These are phyloP conservation scores for Halictus ligatus DNA, from an alignment of 2,888 invertebrate genomes.

Conservation along the genomic window DNA sequence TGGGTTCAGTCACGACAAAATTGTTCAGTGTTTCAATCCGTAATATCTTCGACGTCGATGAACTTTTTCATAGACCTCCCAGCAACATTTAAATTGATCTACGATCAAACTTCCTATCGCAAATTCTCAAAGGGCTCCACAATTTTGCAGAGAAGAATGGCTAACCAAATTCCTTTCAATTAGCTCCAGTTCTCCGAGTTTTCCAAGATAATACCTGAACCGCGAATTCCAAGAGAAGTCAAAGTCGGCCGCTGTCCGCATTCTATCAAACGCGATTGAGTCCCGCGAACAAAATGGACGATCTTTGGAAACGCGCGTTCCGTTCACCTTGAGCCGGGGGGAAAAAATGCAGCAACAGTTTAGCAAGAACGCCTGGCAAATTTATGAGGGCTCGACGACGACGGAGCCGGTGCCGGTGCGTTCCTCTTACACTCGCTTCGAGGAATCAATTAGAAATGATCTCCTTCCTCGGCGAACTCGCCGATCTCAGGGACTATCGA, in stretches of 20 bases:
- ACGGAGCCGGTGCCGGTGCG: constrained; percentile 15
- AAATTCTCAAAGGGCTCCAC: no score
- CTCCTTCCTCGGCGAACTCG: constrained; percentile 36
- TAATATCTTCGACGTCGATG: no score
- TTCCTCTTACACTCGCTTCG: constrained; percentile 47
- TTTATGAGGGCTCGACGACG: constrained; percentile 52
- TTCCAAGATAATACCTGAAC: not conserved
- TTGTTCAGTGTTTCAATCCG: no score
- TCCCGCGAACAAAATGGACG: constrained; percentile 5
- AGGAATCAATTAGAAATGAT: constrained; percentile 41
- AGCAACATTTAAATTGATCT: no score
- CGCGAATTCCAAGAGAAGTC: not conserved
- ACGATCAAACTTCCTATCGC: no score
- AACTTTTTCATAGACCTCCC: no score
- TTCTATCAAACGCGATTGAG: not conserved
- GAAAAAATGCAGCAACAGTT: constrained; percentile 35
- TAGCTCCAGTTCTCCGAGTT: not conserved
- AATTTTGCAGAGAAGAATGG: not conserved
- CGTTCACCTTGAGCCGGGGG: constrained; percentile 24
- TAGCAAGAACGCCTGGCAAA: constrained; percentile 53
- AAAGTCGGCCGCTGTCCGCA: constrained; percentile 13
- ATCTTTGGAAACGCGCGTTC: constrained; percentile 26
- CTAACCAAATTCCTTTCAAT: not conserved
- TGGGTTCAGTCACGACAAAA: no score
- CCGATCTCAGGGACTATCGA: constrained; percentile 12